A percentile compares a stretch with the other conserved stretches of the same genome.
phyloP scores from a whole-genome alignment of 2,888 invertebrate species.

The Caenorhabditis japonica region DNA sequence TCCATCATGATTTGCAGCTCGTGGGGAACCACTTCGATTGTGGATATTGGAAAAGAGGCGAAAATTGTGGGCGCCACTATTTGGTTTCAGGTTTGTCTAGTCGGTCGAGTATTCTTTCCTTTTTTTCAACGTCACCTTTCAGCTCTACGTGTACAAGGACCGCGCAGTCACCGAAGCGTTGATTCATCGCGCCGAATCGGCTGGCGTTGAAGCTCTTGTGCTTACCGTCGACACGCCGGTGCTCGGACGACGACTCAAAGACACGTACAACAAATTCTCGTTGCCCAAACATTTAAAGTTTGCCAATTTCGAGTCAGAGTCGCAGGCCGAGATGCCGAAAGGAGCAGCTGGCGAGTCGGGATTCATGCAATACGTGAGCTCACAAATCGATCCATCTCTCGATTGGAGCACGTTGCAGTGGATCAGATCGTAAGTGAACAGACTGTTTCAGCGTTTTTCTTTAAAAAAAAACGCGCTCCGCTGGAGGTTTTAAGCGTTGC shows the following conservation, averaged over 20 bases:
- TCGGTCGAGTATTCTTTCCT: neutral
- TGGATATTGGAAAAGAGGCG: constrained; percentile 85
- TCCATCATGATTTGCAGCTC: constrained; percentile 89
- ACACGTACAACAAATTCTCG: constrained; percentile 87
- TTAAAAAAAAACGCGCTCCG: neutral
- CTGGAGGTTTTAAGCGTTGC: too few species aligned
- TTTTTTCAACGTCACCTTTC: too few species aligned
- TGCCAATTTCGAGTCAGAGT: constrained; percentile 76
- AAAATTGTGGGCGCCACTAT: constrained; percentile 59
- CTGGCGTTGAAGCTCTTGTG: constrained; percentile 79
- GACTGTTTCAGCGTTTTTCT: neutral
- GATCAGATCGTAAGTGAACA: constrained; percentile 78
- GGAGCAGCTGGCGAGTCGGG: constrained; percentile 82
- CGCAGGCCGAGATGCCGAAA: constrained; percentile 79
- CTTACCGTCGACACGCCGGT: constrained; percentile 79
- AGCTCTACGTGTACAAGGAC: constrained; percentile 88
- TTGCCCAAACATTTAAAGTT: constrained; percentile 84
- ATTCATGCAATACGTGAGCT: constrained; percentile 85
- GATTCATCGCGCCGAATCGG: constrained; percentile 85
- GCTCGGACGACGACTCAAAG: constrained; percentile 86
- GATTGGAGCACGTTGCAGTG: constrained; percentile 91
- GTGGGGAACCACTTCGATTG: constrained; percentile 88
- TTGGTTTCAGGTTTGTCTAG: constrained; percentile 67
- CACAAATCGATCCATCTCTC: constrained; percentile 86
- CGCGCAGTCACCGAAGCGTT: constrained; percentile 79